phyloP scores from a whole-genome alignment of 2,797 vertebrate genomes.

The Hoplostethus mediterraneus region DNA sequence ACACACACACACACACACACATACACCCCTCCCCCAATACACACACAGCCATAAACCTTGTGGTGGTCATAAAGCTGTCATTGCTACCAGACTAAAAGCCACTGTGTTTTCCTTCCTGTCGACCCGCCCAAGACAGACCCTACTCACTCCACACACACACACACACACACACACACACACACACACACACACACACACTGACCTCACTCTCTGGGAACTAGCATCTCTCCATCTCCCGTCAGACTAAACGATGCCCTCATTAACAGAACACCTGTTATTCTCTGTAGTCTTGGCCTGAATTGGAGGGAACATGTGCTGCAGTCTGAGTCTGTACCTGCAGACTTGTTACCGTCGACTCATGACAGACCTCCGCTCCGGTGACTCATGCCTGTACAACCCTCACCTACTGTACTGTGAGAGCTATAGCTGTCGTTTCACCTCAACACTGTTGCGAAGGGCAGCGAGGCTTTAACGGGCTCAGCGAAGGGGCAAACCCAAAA shows the following conservation, averaged over 20 bases:
- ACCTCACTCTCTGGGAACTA: conserved; percentile 36
- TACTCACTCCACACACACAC: neutral
- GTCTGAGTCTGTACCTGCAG: conserved; percentile 57
- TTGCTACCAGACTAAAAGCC: conserved; percentile 61
- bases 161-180: conserved; percentile 13
- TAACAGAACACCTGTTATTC: conserved; percentile 72
- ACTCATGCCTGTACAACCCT: conserved; percentile 44
- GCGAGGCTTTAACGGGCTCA: conserved; percentile 11
- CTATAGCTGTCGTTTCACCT: conserved; percentile 42
- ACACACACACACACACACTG: conserved; percentile 14
- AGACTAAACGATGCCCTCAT: conserved; percentile 58
- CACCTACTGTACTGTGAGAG: conserved; percentile 18
- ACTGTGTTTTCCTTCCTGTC: conserved; percentile 62
- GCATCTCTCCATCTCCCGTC: conserved; percentile 38
- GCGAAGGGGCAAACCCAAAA: conserved; percentile 17
- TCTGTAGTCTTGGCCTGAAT: conserved; percentile 61
- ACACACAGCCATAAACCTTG: conserved; percentile 59
- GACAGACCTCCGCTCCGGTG: conserved; percentile 50
- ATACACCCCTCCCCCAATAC: conserved; percentile 31
- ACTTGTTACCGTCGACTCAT: conserved; percentile 35
- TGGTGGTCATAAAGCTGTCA: conserved; percentile 72
- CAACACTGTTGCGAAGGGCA: conserved; percentile 18
- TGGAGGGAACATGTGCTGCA: conserved; percentile 40
- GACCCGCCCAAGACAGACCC: conserved; percentile 56
- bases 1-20: conserved; percentile 22